Percentiles rank a stretch among this genome's conserved stretches.
Evolutionary conservation across 2,797 vertebrate genomes (phyloP).

Genomic region (Lithobates pipiens): DNA sequence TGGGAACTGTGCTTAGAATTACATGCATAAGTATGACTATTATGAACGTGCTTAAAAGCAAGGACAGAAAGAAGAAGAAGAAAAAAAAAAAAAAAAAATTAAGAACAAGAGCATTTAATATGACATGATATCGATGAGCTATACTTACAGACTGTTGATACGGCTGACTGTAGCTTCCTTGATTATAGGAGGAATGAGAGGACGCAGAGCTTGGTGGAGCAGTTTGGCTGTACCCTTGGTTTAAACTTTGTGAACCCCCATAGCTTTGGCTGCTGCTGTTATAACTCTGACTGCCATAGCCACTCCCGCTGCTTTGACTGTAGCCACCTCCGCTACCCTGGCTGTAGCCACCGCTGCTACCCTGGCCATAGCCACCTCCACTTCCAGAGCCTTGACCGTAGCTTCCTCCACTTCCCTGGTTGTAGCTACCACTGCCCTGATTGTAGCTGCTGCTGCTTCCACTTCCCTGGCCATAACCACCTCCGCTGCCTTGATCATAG

Average conservation of each 20-base stretch:
- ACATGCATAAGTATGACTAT: too few relatives aligned
- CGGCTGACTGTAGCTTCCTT: conserved; percentile 77
- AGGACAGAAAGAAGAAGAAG: background rate
- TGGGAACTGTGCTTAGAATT: too few relatives aligned
- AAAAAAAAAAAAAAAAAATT: too few relatives aligned
- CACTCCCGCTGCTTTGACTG: conserved; percentile 76
- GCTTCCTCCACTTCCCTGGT: background rate
- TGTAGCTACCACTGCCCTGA: conserved; percentile 45
- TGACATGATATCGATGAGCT: background rate
- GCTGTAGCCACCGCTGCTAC: conserved; percentile 70
- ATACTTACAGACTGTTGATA: conserved; percentile 85
- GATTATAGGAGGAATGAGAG: conserved; percentile 78
- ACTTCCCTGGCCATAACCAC: conserved; percentile 13
- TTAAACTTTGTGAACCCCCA: conserved; percentile 77
- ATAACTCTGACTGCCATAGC: conserved; percentile 74
- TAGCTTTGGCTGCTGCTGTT: conserved; percentile 76
- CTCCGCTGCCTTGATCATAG: conserved; percentile 78
- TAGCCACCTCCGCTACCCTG: conserved; percentile 76
- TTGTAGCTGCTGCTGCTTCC: background rate
- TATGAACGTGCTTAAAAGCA: too few relatives aligned
- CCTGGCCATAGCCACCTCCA: conserved; percentile 69
- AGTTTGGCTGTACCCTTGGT: conserved; percentile 70
- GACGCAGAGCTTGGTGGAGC: conserved; percentile 65
- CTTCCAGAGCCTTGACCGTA: conserved; percentile 69
- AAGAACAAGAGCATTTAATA: too few relatives aligned